phyloP scores from a whole-genome alignment of 2,797 vertebrate species.

The Ibycter americanus region DNA sequence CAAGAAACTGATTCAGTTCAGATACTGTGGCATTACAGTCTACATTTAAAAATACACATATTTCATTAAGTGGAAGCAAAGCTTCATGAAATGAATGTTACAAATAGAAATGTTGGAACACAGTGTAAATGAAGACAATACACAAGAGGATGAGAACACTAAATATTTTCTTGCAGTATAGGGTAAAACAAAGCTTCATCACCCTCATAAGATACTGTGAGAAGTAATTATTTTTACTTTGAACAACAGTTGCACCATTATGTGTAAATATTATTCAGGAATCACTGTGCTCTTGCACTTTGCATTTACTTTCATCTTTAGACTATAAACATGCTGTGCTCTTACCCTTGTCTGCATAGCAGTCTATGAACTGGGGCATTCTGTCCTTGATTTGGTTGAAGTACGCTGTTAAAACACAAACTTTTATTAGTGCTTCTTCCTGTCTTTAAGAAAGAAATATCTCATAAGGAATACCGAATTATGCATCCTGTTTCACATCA shows the following conservation, averaged over 20 bases:
- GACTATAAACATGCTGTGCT: background rate
- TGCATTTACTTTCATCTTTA: background rate
- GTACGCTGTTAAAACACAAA: constrained; percentile 77
- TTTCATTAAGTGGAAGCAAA: constrained; percentile 41
- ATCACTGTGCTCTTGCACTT: background rate
- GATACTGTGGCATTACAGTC: background rate
- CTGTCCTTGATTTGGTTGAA: constrained; percentile 90
- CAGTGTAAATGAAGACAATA: constrained; percentile 54
- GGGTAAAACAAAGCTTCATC: constrained; percentile 7
- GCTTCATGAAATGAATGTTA: constrained; percentile 70
- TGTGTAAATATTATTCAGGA: background rate
- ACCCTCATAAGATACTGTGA: background rate
- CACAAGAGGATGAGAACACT: constrained; percentile 31
- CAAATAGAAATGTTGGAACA: constrained; percentile 53
- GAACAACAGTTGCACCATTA: background rate
- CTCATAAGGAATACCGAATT: background rate
- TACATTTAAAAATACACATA: background rate
- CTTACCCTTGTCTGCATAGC: constrained; percentile 90
- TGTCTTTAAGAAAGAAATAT: background rate
- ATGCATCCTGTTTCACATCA: background rate
- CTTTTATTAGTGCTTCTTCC: background rate
- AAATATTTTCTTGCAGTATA: background rate
- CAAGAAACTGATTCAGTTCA: background rate
- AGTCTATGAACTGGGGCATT: constrained; percentile 83
- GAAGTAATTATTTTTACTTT: background rate